phyloP scores from a whole-genome alignment of 2,888 invertebrate species.

The Tanypteryx hageni region DNA sequence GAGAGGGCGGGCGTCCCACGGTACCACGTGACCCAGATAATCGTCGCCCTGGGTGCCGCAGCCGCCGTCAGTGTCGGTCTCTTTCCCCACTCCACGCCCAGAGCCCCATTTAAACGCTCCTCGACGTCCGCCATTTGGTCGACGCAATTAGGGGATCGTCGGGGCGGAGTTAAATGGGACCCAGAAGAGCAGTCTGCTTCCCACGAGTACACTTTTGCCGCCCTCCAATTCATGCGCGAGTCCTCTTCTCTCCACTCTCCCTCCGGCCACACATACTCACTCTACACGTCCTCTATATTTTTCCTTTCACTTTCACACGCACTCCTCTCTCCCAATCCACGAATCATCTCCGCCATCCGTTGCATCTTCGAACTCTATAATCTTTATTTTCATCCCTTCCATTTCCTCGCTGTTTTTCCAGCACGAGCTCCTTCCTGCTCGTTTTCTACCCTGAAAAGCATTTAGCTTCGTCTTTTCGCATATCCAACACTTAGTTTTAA shows the following conservation, averaged over 20 bases:
- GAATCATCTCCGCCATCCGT: too few relatives aligned
- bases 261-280: neutral
- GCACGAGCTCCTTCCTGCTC: too few relatives aligned
- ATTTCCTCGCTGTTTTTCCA: too few relatives aligned
- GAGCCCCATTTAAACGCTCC: neutral
- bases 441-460: too few relatives aligned
- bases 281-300: neutral
- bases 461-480: too few relatives aligned
- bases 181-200: constrained; percentile 61
- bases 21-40: constrained; percentile 59
- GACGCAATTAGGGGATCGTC: constrained; percentile 60
- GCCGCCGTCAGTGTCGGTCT: neutral
- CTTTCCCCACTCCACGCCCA: neutral
- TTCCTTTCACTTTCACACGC: too few relatives aligned
- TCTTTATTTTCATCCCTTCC: too few relatives aligned
- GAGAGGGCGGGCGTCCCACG: neutral
- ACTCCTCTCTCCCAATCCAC: too few relatives aligned
- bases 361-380: too few relatives aligned
- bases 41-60: constrained; percentile 17
- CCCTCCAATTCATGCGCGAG: constrained; percentile 63
- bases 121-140: constrained; percentile 15
- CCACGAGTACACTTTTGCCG: constrained; percentile 59
- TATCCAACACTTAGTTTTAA: too few relatives aligned
- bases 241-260: neutral
- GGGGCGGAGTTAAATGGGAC: constrained; percentile 59